phyloP scores from a whole-genome alignment of 2,888 invertebrate genomes.

The Eumacrocentrus americanus region DNA sequence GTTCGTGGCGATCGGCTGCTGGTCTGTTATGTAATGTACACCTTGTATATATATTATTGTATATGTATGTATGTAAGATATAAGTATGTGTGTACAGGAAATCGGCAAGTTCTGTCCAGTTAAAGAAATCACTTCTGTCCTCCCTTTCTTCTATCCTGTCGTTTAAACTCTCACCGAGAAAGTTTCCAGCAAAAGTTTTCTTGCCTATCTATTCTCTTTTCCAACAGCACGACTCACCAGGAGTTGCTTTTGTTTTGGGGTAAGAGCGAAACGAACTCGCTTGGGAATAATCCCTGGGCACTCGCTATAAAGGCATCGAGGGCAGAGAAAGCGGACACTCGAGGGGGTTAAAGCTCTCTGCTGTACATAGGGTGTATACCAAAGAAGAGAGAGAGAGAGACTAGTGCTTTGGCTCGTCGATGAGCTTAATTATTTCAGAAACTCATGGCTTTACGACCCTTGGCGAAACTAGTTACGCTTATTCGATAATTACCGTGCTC shows the following conservation, averaged over 20 bases:
- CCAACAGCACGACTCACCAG: slow-evolving; percentile 42
- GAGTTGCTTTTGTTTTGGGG: slow-evolving; percentile 43
- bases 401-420: slow-evolving; percentile 30
- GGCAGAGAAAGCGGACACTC: slow-evolving; percentile 16
- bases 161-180: slow-evolving; percentile 47
- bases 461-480: slow-evolving; percentile 10
- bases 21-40: too few relatives aligned
- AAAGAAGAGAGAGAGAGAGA: neutral
- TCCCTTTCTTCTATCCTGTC: slow-evolving; percentile 27
- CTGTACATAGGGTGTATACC: slow-evolving; percentile 1
- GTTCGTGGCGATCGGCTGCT: too few relatives aligned
- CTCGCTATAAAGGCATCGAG: slow-evolving; percentile 11
- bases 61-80: too few relatives aligned
- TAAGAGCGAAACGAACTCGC: slow-evolving; percentile 40
- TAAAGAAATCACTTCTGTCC: slow-evolving; percentile 48
- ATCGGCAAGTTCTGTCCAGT: slow-evolving; percentile 26
- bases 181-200: slow-evolving; percentile 47
- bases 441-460: slow-evolving; percentile 31
- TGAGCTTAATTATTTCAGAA: slow-evolving; percentile 35
- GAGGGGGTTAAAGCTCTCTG: slow-evolving; percentile 7
- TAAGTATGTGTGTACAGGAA: slow-evolving; percentile 21
- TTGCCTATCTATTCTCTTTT: slow-evolving; percentile 45
- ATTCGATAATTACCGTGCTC: slow-evolving; percentile 29
- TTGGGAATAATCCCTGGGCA: slow-evolving; percentile 38
- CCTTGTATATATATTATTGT: slow-evolving; percentile 1